These are phyloP conservation scores for Spodoptera litura DNA, from an alignment of 1,140 invertebrate species.

Conservation along the genomic window DNA sequence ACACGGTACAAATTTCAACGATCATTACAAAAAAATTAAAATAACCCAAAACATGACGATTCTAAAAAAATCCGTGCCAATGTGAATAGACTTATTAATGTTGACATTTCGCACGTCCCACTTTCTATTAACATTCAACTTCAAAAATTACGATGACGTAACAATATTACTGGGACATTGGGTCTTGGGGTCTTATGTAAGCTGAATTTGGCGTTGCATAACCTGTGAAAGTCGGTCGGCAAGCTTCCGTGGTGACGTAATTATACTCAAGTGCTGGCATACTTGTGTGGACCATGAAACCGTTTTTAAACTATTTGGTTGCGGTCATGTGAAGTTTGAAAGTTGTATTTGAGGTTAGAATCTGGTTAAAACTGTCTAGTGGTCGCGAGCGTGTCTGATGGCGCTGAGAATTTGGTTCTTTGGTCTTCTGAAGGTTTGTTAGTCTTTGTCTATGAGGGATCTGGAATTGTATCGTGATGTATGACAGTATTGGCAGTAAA, in stretches of 20 bases:
- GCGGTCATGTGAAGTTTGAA: conserved; percentile 31
- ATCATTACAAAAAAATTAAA: not conserved
- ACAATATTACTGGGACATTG: conserved; percentile 76
- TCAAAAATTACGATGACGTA: conserved; percentile 76
- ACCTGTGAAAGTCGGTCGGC: conserved; percentile 78
- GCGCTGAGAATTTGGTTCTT: too few relatives aligned
- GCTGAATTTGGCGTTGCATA: conserved; percentile 71
- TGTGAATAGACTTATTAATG: conserved; percentile 51
- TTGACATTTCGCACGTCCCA: conserved; percentile 76
- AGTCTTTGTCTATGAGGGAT: too few relatives aligned
- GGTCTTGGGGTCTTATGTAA: conserved; percentile 80
- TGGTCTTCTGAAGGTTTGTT: too few relatives aligned
- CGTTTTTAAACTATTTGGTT: conserved; percentile 46
- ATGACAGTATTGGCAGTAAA: too few relatives aligned
- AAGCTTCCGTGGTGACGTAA: conserved; percentile 77
- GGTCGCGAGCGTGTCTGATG: too few relatives aligned
- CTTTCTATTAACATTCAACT: conserved; percentile 82
- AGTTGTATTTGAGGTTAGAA: conserved; percentile 23
- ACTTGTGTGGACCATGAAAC: conserved; percentile 64
- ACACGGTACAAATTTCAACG: not conserved
- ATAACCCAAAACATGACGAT: conserved; percentile 26
- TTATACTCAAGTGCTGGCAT: conserved; percentile 69
- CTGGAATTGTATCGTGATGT: too few relatives aligned
- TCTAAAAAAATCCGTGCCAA: conserved; percentile 47
- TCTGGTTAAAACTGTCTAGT: not conserved